Evolutionary conservation across 2,797 vertebrate species (phyloP).

Genomic region (Phalanger gymnotis): DNA sequence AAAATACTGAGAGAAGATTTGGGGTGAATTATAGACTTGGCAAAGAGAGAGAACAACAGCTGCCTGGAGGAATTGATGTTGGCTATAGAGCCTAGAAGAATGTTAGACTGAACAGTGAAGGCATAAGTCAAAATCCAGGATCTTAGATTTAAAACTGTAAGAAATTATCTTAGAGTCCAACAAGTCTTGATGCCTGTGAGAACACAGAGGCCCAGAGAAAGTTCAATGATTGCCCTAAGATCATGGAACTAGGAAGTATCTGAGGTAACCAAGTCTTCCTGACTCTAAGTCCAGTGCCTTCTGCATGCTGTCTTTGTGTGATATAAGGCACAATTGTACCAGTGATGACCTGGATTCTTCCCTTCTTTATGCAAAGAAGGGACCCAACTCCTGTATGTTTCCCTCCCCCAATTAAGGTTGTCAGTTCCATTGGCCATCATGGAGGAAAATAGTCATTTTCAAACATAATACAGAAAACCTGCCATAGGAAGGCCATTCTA

Average conservation of each 20-base stretch:
- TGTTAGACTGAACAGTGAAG: background rate
- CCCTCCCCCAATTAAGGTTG: background rate
- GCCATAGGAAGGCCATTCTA: background rate
- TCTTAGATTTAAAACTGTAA: background rate
- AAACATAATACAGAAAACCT: background rate
- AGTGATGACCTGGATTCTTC: background rate
- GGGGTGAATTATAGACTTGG: background rate
- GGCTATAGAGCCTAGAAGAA: background rate
- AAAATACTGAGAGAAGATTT: background rate
- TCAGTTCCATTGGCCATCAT: background rate
- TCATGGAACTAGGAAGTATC: background rate
- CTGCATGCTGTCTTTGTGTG: background rate
- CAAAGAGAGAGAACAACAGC: background rate
- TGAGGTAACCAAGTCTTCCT: background rate
- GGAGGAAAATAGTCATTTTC: background rate
- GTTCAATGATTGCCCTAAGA: background rate
- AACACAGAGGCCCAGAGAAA: background rate
- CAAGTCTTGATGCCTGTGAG: background rate
- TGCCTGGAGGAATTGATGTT: background rate
- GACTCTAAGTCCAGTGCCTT: background rate
- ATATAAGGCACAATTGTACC: background rate
- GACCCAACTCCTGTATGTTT: background rate
- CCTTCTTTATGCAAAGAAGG: background rate
- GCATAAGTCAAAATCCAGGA: background rate
- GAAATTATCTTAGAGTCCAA: background rate